phyloP scores from a whole-genome alignment of 2,113 vertebrate genomes.

The Sylvilagus bachmani region DNA sequence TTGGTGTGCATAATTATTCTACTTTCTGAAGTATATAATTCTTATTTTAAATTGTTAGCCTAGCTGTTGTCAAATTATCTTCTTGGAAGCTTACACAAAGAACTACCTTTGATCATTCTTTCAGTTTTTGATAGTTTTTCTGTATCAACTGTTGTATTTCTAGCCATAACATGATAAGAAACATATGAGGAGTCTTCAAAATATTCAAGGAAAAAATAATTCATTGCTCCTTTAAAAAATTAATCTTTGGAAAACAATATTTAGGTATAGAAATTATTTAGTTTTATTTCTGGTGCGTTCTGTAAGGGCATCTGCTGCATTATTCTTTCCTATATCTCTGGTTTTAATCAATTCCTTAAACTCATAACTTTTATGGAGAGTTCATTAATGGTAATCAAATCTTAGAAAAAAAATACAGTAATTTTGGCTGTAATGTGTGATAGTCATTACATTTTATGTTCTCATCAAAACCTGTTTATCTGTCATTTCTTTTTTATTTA shows the following conservation, averaged over 20 bases:
- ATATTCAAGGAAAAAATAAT: no score
- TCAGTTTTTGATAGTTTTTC: background rate
- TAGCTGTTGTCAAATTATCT: background rate
- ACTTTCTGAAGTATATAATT: background rate
- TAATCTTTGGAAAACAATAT: no score
- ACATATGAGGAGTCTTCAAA: no score
- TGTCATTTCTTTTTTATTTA: no score
- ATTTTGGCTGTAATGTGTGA: constrained; percentile 77
- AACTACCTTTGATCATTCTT: background rate
- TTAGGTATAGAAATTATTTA: no score
- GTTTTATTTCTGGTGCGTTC: no score
- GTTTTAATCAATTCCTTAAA: constrained; percentile 77
- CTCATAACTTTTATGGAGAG: constrained; percentile 76
- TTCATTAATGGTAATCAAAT: constrained; percentile 83
- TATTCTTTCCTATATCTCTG: constrained; percentile 52
- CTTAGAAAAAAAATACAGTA: constrained; percentile 63
- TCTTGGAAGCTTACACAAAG: background rate
- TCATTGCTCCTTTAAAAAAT: no score
- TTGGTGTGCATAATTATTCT: no score
- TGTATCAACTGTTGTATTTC: background rate
- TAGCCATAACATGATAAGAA: background rate
- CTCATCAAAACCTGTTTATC: constrained; percentile 57
- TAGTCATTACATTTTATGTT: constrained; percentile 62
- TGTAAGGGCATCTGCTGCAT: background rate
- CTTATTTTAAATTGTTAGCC: background rate